phyloP scores from a whole-genome alignment of 2,113 vertebrate species.

The Tragelaphus imberbis region DNA sequence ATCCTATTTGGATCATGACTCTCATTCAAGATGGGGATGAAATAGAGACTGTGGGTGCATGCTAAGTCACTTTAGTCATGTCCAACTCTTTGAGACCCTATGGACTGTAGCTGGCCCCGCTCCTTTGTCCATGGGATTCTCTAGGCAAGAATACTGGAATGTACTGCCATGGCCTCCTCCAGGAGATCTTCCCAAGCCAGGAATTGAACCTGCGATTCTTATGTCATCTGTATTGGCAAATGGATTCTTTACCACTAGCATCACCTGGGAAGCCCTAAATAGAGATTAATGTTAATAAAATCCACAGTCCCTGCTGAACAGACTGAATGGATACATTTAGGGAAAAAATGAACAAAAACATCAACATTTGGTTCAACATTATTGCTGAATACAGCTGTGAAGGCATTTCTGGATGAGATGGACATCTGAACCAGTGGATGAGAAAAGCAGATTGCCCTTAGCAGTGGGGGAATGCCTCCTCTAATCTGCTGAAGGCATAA shows the following conservation, averaged over 20 bases:
- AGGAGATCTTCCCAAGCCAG: neutral
- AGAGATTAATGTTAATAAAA: neutral
- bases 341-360: neutral
- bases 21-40: neutral
- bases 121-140: neutral
- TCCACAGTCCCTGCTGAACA: neutral
- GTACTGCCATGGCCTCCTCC: neutral
- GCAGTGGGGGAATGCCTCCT: neutral
- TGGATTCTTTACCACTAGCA: neutral
- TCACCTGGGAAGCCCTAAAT: neutral
- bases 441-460: neutral
- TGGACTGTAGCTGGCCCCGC: neutral
- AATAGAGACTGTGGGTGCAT: neutral
- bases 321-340: neutral
- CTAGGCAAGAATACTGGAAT: neutral
- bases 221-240: neutral
- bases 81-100: neutral
- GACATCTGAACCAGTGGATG: neutral
- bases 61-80: neutral
- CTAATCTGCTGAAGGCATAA: neutral
- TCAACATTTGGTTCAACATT: neutral
- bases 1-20: neutral
- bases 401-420: neutral
- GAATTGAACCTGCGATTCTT: accelerated
- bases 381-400: neutral